phyloP scores from a whole-genome alignment of 2,113 vertebrate species.

The Oncorhynchus nerka region DNA sequence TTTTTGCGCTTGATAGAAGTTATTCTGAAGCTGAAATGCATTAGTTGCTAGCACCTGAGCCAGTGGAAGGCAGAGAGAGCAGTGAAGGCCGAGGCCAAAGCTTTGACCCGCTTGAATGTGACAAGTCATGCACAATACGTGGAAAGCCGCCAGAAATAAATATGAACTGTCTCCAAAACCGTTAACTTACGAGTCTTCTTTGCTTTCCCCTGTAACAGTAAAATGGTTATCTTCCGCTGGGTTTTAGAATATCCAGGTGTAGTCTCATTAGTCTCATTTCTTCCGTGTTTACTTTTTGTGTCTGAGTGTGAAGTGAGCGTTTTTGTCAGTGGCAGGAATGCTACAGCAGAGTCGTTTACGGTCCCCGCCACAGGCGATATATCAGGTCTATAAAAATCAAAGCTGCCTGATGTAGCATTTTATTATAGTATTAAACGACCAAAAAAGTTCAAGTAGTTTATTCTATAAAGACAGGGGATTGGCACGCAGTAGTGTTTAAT shows the following conservation, averaged over 20 bases:
- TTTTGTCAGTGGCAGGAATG: constrained; percentile 38
- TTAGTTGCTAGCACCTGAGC: constrained; percentile 1
- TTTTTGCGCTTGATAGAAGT: neutral
- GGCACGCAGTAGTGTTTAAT: constrained; percentile 62
- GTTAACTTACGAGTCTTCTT: neutral
- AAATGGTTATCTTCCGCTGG: neutral
- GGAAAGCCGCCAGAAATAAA: constrained; percentile 8
- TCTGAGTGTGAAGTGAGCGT: constrained; percentile 45
- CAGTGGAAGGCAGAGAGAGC: neutral
- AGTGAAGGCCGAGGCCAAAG: neutral
- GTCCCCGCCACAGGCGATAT: constrained; percentile 77
- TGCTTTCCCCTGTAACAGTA: neutral
- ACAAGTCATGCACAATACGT: constrained; percentile 10
- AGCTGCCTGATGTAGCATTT: constrained; percentile 78
- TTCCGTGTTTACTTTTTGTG: constrained; percentile 38
- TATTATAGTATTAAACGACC: constrained; percentile 79
- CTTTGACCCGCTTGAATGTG: neutral
- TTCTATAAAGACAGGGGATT: constrained; percentile 68
- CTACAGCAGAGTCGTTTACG: constrained; percentile 56
- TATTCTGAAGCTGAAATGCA: neutral
- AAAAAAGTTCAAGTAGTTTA: constrained; percentile 74
- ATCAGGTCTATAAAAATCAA: constrained; percentile 82
- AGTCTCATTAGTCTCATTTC: constrained; percentile 7
- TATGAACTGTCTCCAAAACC: constrained; percentile 1
- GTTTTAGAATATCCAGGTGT: neutral